A percentile compares a stretch with the other conserved stretches of the same genome.
Evolutionary conservation across 2,888 invertebrate genomes (phyloP).

Genomic region (Drosophila rubida): DNA sequence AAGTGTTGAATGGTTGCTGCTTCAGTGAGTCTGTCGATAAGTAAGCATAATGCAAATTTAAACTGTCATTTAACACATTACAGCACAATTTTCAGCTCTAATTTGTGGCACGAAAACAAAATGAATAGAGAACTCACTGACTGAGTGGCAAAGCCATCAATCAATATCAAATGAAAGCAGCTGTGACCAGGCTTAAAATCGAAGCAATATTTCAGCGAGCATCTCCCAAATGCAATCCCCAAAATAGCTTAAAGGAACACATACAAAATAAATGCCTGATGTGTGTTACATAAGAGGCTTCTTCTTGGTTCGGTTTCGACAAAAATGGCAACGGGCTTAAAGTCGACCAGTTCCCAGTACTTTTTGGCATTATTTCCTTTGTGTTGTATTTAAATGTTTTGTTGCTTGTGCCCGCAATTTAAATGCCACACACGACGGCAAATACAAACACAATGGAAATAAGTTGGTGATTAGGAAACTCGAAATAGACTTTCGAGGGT

Average conservation of each 20-base stretch:
- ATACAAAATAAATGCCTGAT: background rate
- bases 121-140: background rate
- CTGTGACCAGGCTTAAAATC: constrained; percentile 39
- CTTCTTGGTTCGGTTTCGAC: background rate
- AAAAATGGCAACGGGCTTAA: background rate
- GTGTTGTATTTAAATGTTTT: background rate
- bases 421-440: background rate
- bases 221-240: constrained; percentile 10
- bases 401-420: background rate
- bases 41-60: background rate
- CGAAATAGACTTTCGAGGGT: constrained; percentile 6
- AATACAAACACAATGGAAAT: background rate
- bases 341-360: background rate
- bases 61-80: constrained; percentile 19
- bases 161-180: constrained; percentile 47
- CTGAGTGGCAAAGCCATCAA: constrained; percentile 36
- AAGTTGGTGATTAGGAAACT: constrained; percentile 13
- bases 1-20: background rate
- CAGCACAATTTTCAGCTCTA: constrained; percentile 14
- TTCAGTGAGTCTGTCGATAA: background rate
- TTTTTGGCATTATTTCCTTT: background rate
- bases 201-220: background rate
- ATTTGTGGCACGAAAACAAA: background rate
- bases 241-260: constrained; percentile 23
- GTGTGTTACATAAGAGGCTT: constrained; percentile 20